Base-by-base conservation (phyloP, 2,888 invertebrate species). In the Brachypterus glaber region DNA sequence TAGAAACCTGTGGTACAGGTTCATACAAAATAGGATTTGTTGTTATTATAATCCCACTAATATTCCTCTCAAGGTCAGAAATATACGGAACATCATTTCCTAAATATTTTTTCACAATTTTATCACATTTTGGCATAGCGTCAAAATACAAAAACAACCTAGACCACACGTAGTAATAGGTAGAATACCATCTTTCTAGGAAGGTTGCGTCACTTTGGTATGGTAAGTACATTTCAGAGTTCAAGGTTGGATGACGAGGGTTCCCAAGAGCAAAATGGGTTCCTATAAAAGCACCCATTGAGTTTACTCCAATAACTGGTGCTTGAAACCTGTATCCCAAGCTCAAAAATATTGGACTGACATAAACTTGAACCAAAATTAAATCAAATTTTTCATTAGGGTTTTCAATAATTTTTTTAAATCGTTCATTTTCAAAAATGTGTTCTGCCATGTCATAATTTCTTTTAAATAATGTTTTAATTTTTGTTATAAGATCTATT, bases 181-280 rank as follows among this genome's bases (percentile, higher is more conserved):
- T 49, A 36, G 54, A 58, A 35, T 48, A 48, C 3, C 57, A 34
- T 32, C 60, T 44, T 43, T 67, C 62, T 21, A 67, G 68, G 24
- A 66, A 54, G 11, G 59, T 69, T 40, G 71, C 48, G 3, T 43
- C 37, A 24, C 54, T 53, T 21, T 55, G 43, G 30, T 53, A 53
- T 13, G 48, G 49, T 15, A 59, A 37, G 37, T 55, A 47, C 46
- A 55, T 49, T 35, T 60, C 59, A 1, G 58, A 55, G 35, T 54
- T 50, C n/a, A 57, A 15, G 4, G 53, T 45, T 3, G 56, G 51
- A 15, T 51, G 52, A 33, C 50, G 43, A 1, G 49, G 54, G 40
- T 58, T 55, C 7, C 56, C 57, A 25, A 51, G 44, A 1, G 51
- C 50, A 30, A 48, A 49, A 33, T 58, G 57, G 3, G 44, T 51